These are phyloP conservation scores for Eulemur macaco DNA, from an alignment of 2,113 vertebrate genomes.

Conservation along the genomic window DNA sequence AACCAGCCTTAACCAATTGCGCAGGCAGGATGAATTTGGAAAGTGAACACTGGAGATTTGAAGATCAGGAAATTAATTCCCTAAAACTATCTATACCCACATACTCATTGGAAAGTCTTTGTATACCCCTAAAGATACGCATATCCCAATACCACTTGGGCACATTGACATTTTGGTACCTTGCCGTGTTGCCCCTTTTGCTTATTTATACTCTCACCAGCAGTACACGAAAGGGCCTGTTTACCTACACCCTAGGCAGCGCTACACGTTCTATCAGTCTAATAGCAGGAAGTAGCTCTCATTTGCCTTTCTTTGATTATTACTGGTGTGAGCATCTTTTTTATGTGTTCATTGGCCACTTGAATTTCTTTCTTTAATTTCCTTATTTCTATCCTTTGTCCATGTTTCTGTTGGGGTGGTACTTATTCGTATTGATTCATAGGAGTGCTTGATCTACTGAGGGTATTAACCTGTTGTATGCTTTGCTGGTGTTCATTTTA, in stretches of 20 bases:
- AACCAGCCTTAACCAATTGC: conserved; percentile 13
- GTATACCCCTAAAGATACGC: neutral
- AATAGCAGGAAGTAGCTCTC: conserved; percentile 16
- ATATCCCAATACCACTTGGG: neutral
- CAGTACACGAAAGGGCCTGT: neutral
- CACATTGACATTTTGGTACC: neutral
- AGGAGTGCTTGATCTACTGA: conserved; percentile 2
- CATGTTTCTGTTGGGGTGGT: neutral
- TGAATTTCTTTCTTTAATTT: conserved; percentile 19
- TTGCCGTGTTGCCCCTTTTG: neutral
- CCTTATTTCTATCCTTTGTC: neutral
- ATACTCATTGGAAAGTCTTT: neutral
- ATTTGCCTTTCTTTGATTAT: conserved; percentile 23
- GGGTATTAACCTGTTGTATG: neutral
- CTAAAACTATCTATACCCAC: neutral
- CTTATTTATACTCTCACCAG: neutral
- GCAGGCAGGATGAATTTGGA: neutral
- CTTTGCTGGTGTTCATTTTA: conserved; percentile 44
- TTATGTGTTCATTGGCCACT: neutral
- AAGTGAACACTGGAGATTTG: neutral
- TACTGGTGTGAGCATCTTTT: neutral
- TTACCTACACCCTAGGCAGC: neutral
- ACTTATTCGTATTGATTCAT: neutral
- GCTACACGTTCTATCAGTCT: neutral
- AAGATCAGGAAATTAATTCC: conserved; percentile 29